Base-by-base conservation (phyloP, 2,888 invertebrate genomes). In the Xestoiulus laeticollis region DNA sequence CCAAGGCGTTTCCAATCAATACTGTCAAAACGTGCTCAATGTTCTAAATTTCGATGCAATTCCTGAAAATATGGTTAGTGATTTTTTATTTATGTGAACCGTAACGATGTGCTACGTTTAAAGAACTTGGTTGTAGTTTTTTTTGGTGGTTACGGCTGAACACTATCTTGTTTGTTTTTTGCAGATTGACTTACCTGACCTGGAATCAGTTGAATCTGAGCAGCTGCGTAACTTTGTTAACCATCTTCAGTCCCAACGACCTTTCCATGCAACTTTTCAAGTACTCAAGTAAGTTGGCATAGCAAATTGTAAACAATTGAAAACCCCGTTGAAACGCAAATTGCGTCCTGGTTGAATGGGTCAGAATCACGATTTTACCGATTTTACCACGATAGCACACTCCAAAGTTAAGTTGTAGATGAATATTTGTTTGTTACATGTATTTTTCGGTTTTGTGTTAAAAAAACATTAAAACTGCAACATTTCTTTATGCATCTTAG, bases 181-280 rank as follows among this genome's bases (percentile, higher is more conserved):
- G 19, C 93, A 96, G 93, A 94, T 94, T 89, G 94, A 95, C 32
- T 91, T 98, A 90, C 98, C 98, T n/a, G 94, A 94, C 88, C 91
- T 96, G 87, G 95, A 96, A 88, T 96, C 95, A 87, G 93, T 94
- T 16, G 95, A 95, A 90, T 97, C 95, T 91, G 94, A 95, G 90
- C 93, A 95, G 90, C 93, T 98, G 88, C 95, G 96, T 91, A 94
- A 94, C 89, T 97, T 99, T 92, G 93, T 99, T 59, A 94, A 95
- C 90, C 94, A 95, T 91, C 94, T 98, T 88, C 97, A 98, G 91
- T 96, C 96, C 89, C 96, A 96, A 89, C 95, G 97, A 91, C 96
- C 98, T 0, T 96, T 95, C 91, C 93, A 95, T 86, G 95, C 96
- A 12, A 94, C 96, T 88, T 92, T 99, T 90, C 94, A 96, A 91